Percentiles rank a stretch among this genome's conserved stretches.
Conservation (phyloP, 2,797 vertebrate genomes). For the Manis javanica region DNA sequence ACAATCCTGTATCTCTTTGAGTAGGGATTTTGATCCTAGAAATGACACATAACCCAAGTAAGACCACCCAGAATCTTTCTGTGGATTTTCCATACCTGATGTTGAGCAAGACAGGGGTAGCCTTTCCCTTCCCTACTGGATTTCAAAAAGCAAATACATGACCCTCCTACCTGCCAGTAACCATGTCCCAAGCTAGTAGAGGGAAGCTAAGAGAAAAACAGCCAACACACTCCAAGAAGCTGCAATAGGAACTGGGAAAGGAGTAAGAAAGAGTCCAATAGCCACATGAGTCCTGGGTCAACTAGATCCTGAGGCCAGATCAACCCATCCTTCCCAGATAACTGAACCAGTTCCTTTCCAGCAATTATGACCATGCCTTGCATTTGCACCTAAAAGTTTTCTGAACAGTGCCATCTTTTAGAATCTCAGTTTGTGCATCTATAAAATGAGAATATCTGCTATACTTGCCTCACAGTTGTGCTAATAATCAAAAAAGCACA, state of each 20-base stretch:
- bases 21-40: background rate
- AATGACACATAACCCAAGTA: background rate
- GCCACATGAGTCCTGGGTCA: background rate
- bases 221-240: background rate
- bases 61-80: background rate
- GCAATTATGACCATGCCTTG: background rate
- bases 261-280: background rate
- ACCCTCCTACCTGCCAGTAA: background rate
- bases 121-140: background rate
- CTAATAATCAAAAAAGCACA: slow-evolving; percentile 41
- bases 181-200: background rate
- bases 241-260: background rate
- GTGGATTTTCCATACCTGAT: background rate
- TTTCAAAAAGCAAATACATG: background rate
- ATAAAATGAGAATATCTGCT: slow-evolving; percentile 16
- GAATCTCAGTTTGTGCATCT: background rate
- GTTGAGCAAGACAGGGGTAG: background rate
- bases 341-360: background rate
- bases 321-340: background rate
- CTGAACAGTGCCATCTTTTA: background rate
- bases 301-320: background rate
- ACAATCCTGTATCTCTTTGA: background rate
- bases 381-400: slow-evolving; percentile 26
- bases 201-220: background rate
- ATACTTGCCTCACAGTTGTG: background rate